Percentiles rank a stretch among this genome's conserved stretches.
phyloP scores from a whole-genome alignment of 2,797 vertebrate species.

The Anabas testudineus region DNA sequence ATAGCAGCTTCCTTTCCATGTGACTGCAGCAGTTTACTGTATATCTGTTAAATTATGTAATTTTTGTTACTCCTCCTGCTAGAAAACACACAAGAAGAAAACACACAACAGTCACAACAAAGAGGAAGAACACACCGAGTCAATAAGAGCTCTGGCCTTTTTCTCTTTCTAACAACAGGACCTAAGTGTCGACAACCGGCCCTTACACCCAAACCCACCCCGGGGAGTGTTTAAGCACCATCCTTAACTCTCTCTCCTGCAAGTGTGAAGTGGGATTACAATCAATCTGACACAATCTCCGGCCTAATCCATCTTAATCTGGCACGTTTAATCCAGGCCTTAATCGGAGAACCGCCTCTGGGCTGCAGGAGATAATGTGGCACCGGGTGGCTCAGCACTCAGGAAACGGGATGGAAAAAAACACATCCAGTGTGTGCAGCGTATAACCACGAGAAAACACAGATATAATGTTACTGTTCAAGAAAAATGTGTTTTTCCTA shows the following conservation, averaged over 20 bases:
- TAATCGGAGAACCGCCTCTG: conserved; percentile 82
- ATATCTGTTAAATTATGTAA: neutral
- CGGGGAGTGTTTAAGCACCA: conserved; percentile 56
- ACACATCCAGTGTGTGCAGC: neutral
- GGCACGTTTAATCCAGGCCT: conserved; percentile 74
- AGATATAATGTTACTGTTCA: neutral
- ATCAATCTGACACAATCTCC: conserved; percentile 82
- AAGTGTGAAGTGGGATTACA: conserved; percentile 76
- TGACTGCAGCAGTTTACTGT: conserved; percentile 9
- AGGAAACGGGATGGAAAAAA: conserved; percentile 47
- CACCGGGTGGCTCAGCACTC: conserved; percentile 37
- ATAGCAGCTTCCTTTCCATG: neutral
- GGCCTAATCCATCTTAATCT: conserved; percentile 84
- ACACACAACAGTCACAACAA: conserved; percentile 18
- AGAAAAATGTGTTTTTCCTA: conserved; percentile 6
- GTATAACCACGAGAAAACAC: neutral
- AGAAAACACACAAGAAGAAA: conserved; percentile 15
- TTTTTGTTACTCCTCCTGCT: neutral
- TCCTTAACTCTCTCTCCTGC: conserved; percentile 58
- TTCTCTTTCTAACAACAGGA: conserved; percentile 39
- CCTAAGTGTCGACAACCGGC: conserved; percentile 40
- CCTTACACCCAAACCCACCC: conserved; percentile 46
- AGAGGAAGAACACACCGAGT: conserved; percentile 33
- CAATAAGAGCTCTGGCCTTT: conserved; percentile 38
- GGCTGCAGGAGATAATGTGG: conserved; percentile 72